Evolutionary conservation across 2,113 vertebrate species (phyloP).

Genomic region (Callaeas wilsoni): DNA sequence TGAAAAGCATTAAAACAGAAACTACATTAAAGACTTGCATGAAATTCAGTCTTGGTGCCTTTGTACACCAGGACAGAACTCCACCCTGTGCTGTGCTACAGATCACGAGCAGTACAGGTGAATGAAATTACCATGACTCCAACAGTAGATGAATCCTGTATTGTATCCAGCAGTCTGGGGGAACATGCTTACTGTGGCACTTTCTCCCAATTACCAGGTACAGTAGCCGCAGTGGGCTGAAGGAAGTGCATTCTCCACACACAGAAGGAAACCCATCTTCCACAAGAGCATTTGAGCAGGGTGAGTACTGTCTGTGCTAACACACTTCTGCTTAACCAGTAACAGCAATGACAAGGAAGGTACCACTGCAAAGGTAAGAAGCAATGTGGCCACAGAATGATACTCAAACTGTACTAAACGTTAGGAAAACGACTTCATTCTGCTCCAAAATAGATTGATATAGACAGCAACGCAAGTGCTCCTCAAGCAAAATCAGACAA

Average conservation of each 20-base stretch:
- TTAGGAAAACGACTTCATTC: background rate
- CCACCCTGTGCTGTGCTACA: background rate
- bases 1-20: background rate
- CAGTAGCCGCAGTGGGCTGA: accelerated
- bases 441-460: background rate
- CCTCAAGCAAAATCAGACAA: background rate
- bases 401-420: background rate
- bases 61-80: background rate
- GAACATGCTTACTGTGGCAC: background rate
- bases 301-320: background rate
- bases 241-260: accelerated
- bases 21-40: background rate
- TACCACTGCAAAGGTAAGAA: background rate
- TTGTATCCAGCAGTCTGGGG: background rate
- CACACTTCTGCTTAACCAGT: background rate
- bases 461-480: accelerated
- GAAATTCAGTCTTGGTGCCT: background rate
- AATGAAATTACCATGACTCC: background rate
- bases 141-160: background rate
- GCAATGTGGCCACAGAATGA: background rate
- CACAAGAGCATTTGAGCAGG: accelerated
- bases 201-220: background rate
- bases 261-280: background rate
- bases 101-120: background rate
- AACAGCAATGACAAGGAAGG: background rate